These are phyloP conservation scores for Caenorhabditis auriculariae DNA, from an alignment of 2,888 invertebrate genomes.

Conservation along the genomic window DNA sequence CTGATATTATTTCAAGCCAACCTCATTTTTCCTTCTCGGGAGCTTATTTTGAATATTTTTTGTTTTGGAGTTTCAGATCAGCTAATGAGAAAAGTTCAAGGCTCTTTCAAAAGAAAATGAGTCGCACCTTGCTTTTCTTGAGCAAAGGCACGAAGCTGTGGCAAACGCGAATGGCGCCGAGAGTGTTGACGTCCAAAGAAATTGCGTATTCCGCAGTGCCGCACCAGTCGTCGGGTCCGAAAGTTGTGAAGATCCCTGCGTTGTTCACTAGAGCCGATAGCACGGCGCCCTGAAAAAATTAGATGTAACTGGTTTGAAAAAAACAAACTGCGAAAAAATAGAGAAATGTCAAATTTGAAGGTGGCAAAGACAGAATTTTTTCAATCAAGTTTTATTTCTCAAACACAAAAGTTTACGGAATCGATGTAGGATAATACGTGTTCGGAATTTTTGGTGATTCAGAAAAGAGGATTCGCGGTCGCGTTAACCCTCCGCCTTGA, in stretches of 20 bases:
- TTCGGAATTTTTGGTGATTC: too few species aligned
- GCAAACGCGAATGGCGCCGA: conserved; percentile 69
- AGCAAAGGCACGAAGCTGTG: conserved; percentile 55
- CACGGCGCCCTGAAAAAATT: conserved; percentile 76
- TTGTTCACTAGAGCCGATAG: conserved; percentile 89
- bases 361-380: not conserved
- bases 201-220: conserved; percentile 77
- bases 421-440: too few species aligned
- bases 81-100: too few species aligned
- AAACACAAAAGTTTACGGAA: not conserved
- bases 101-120: not conserved
- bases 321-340: not conserved
- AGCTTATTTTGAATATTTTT: too few species aligned
- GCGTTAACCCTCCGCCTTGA: too few species aligned
- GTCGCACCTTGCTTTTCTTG: conserved; percentile 43
- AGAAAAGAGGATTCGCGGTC: too few species aligned
- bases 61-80: too few species aligned
- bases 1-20: too few species aligned
- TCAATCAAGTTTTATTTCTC: not conserved
- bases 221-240: conserved; percentile 89
- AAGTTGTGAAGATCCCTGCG: conserved; percentile 80
- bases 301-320: too few species aligned
- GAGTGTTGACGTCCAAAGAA: conserved; percentile 75
- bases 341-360: not conserved
- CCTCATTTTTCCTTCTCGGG: too few species aligned